Evolutionary conservation across 2,797 vertebrate genomes (phyloP).

Genomic region (Syndactyla subalaris): DNA sequence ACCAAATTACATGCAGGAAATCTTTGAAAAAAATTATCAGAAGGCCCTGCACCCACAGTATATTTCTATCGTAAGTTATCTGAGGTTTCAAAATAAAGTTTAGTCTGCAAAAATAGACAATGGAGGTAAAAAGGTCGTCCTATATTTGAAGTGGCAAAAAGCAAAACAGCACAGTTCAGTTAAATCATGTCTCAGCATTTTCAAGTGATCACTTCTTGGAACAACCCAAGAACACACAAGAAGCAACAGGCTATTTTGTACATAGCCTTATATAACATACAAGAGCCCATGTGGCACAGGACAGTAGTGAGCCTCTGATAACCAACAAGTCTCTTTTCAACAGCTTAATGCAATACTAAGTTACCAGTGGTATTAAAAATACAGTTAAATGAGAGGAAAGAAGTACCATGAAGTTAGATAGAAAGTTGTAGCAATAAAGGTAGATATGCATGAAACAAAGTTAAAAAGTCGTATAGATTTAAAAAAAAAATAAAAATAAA

Average conservation of each 20-base stretch:
- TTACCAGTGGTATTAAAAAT: background rate
- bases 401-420: background rate
- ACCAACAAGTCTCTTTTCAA: background rate
- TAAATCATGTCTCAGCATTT: conserved; percentile 8
- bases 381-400: background rate
- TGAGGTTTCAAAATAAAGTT: conserved; percentile 5
- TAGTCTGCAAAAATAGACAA: conserved; percentile 34
- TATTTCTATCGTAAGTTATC: background rate
- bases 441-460: background rate
- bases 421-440: background rate
- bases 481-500: background rate
- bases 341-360: background rate
- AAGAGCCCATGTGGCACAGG: background rate
- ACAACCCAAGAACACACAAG: conserved; percentile 15
- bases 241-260: conserved; percentile 15
- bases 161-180: background rate
- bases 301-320: background rate
- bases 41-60: background rate
- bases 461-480: background rate
- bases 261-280: background rate
- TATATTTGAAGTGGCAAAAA: background rate
- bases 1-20: background rate
- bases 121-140: background rate
- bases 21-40: background rate
- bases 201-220: conserved; percentile 2